A percentile compares a stretch with the other conserved stretches of the same genome.
These are phyloP conservation scores for Hycleus cichorii DNA, from an alignment of 1,140 invertebrate genomes.

Conservation along the genomic window DNA sequence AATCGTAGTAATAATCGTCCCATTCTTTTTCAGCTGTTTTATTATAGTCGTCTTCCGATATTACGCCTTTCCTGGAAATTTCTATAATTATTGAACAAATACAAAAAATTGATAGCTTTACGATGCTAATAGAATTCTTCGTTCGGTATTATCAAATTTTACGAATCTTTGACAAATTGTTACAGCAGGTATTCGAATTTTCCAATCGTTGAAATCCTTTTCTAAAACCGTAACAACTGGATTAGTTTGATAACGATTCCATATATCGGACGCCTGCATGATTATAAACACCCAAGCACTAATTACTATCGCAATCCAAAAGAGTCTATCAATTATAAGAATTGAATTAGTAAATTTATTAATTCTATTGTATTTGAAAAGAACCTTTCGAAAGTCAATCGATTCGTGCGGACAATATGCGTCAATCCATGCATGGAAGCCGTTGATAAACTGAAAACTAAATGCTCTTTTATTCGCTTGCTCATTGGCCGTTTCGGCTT, in stretches of 20 bases:
- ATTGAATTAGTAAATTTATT: too few species aligned
- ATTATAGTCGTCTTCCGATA: background rate
- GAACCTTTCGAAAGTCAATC: constrained; percentile 3
- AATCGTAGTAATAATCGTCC: constrained; percentile 11
- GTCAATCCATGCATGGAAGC: constrained; percentile 7
- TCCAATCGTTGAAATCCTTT: constrained; percentile 20
- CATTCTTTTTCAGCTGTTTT: background rate
- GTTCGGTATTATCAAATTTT: background rate
- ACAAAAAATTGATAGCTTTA: background rate
- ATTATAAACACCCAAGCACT: background rate
- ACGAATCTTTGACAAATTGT: constrained; percentile 18
- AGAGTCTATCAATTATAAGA: background rate
- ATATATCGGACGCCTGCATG: constrained; percentile 10
- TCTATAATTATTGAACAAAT: background rate
- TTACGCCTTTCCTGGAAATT: background rate
- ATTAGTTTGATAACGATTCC: constrained; percentile 17
- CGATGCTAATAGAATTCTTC: background rate
- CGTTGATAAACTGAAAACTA: constrained; percentile 1
- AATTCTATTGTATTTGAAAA: background rate
- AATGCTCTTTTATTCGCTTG: background rate
- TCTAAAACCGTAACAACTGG: constrained; percentile 22
- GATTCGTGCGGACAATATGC: constrained; percentile 6
- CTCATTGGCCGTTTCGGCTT: too few species aligned
- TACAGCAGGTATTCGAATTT: constrained; percentile 14
- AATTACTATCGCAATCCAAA: constrained; percentile 13